A percentile compares a stretch with the other conserved stretches of the same genome.
phyloP scores from a whole-genome alignment of 2,113 vertebrate genomes.

The Silurus meridionalis region DNA sequence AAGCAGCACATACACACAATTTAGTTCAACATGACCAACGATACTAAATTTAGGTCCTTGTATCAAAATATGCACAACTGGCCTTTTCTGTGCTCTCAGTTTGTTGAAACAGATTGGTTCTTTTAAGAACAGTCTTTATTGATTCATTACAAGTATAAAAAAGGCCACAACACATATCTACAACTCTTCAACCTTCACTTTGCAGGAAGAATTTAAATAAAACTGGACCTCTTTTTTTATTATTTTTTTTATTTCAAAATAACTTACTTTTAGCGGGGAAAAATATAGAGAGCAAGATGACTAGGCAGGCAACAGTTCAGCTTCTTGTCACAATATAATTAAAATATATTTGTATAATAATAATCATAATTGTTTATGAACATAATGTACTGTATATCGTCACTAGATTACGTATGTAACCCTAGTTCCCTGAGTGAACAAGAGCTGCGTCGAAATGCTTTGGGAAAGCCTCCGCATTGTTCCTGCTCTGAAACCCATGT shows the following conservation, averaged over 20 bases:
- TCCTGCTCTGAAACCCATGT: too few relatives aligned
- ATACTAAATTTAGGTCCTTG: not conserved
- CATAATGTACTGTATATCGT: not conserved
- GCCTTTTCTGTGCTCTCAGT: not conserved
- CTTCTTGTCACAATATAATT: not conserved
- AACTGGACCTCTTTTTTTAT: not conserved
- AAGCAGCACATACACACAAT: not conserved
- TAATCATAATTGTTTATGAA: not conserved
- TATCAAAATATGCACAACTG: not conserved
- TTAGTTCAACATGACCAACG: not conserved
- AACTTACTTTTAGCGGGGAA: too few relatives aligned
- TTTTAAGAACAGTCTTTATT: not conserved
- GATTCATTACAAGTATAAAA: not conserved
- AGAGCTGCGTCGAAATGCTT: too few relatives aligned
- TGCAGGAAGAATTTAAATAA: not conserved
- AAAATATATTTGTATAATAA: not conserved
- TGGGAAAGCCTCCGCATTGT: too few relatives aligned
- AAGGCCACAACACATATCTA: not conserved
- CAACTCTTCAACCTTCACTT: not conserved
- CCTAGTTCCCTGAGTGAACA: too few relatives aligned
- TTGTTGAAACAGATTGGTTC: not conserved
- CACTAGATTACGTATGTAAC: too few relatives aligned
- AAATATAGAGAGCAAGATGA: not conserved
- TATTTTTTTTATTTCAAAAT: not conserved
- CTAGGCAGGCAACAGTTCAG: not conserved